phyloP scores from a whole-genome alignment of 2,113 vertebrate species.

The Brienomyrus brachyistius region DNA sequence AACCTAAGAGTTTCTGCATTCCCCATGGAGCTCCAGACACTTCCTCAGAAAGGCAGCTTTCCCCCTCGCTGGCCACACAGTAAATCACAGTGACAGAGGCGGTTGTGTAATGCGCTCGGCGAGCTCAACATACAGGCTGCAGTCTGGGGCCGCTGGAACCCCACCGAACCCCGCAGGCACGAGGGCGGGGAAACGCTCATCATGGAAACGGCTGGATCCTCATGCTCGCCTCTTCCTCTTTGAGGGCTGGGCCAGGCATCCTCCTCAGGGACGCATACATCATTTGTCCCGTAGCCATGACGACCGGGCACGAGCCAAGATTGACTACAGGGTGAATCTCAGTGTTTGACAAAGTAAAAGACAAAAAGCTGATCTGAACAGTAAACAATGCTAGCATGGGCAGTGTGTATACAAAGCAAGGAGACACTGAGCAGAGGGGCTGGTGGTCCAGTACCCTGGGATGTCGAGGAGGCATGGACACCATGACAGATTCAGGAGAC shows the following conservation, averaged over 20 bases:
- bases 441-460: neutral
- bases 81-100: constrained; percentile 44
- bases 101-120: constrained; percentile 43
- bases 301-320: neutral
- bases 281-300: neutral
- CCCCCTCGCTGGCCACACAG: constrained; percentile 28
- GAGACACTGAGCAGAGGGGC: neutral
- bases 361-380: neutral
- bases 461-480: neutral
- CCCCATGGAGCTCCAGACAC: constrained; percentile 19
- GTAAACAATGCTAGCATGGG: neutral
- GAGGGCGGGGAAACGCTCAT: neutral
- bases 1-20: constrained; percentile 19
- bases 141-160: neutral
- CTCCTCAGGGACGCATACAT: neutral
- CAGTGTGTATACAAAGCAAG: neutral
- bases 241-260: neutral
- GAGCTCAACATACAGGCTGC: constrained; percentile 20
- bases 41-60: constrained; percentile 23
- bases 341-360: neutral
- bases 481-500: neutral
- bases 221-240: neutral
- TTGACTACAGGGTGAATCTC: constrained; percentile 10
- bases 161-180: neutral
- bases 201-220: constrained; percentile 10